phyloP scores from a whole-genome alignment of 2,888 invertebrate genomes.

The Trissonchulus latispiculum region DNA sequence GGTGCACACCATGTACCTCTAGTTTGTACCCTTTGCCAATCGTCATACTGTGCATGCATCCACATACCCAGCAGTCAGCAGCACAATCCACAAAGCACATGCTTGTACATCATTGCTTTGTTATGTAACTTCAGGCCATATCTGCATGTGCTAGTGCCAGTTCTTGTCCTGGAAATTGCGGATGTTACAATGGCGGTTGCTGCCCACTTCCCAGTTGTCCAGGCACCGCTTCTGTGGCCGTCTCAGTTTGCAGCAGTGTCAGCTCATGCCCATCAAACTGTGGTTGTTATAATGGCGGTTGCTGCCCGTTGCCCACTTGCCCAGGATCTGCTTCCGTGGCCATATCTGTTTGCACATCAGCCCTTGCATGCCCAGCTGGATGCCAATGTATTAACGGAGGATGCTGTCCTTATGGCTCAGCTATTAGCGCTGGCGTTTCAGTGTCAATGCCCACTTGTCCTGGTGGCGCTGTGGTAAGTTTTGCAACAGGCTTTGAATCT shows the following conservation, averaged over 20 bases:
- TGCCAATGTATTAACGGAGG: conserved; percentile 37
- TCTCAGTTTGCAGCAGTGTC: background rate
- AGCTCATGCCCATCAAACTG: background rate
- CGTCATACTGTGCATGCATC: too few relatives aligned
- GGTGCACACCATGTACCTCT: too few relatives aligned
- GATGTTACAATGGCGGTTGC: background rate
- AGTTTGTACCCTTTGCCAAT: too few relatives aligned
- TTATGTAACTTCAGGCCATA: background rate
- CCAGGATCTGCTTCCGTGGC: background rate
- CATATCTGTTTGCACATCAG: background rate
- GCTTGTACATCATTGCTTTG: too few relatives aligned
- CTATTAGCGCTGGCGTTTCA: background rate
- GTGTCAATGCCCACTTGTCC: background rate
- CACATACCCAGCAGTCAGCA: too few relatives aligned
- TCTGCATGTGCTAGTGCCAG: background rate
- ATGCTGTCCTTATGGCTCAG: conserved; percentile 32
- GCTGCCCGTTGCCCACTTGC: conserved; percentile 14
- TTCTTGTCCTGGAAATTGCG: background rate
- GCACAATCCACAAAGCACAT: too few relatives aligned
- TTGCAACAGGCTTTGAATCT: too few relatives aligned
- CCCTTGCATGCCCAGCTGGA: conserved; percentile 1
- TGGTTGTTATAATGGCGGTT: conserved; percentile 23
- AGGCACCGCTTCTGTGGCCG: background rate
- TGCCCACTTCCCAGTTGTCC: background rate
- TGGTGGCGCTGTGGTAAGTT: background rate